Conservation (phyloP, 2,113 vertebrate species). For the Chloroceryle aenea region DNA sequence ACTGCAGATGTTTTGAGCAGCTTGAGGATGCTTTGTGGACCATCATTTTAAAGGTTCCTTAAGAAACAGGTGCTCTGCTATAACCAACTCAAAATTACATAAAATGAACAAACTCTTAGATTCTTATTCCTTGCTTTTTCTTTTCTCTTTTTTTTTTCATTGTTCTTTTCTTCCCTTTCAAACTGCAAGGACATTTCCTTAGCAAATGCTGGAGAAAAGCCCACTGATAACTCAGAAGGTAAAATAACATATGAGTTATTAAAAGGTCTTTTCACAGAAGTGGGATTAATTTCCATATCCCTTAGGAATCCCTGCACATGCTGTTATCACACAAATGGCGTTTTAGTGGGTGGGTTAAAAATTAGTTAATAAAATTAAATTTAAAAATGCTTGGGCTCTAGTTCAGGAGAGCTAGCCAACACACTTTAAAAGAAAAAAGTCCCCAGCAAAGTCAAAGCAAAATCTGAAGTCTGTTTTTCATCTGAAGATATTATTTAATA, state of each 20-base stretch:
- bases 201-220: constrained; percentile 63
- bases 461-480: constrained; percentile 13
- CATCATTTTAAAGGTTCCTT: background rate
- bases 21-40: background rate
- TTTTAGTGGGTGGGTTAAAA: constrained; percentile 69
- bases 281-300: constrained; percentile 75
- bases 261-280: constrained; percentile 71
- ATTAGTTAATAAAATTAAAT: constrained; percentile 73
- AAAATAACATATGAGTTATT: constrained; percentile 77
- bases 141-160: background rate
- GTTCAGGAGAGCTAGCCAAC: constrained; percentile 20
- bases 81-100: background rate
- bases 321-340: constrained; percentile 67
- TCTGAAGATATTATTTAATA: constrained; percentile 14
- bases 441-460: background rate
- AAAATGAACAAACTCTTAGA: background rate
- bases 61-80: background rate
- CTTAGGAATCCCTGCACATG: constrained; percentile 51
- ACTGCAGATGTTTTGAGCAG: background rate
- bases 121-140: background rate
- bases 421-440: constrained; percentile 24
- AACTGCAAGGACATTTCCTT: constrained; percentile 45
- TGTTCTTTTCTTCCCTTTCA: background rate
- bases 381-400: constrained; percentile 48
- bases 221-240: constrained; percentile 61